Evolutionary conservation across 2,888 invertebrate genomes (phyloP).

Genomic region (Platerodrilus igneus): DNA sequence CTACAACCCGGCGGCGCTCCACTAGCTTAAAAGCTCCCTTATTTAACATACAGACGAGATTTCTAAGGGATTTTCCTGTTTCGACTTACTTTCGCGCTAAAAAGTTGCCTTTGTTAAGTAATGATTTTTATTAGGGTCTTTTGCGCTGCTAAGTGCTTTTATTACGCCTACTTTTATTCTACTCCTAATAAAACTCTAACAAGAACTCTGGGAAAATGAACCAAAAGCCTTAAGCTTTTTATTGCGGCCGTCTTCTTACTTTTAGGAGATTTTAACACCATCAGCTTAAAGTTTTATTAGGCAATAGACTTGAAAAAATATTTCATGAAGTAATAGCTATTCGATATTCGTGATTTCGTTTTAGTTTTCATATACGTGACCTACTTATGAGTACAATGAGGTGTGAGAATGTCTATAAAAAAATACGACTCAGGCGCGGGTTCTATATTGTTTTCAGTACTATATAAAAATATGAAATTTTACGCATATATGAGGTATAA

Average conservation of each 20-base stretch:
- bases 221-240: conserved; percentile 1
- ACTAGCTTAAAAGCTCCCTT: too few relatives aligned
- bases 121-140: conserved; percentile 13
- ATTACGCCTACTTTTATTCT: conserved; percentile 14
- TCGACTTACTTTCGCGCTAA: too few relatives aligned
- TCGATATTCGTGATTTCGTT: too few relatives aligned
- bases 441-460: not conserved
- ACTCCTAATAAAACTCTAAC: conserved; percentile 14
- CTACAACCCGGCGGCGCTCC: too few relatives aligned
- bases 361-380: too few relatives aligned
- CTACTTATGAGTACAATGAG: too few relatives aligned
- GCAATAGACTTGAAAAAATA: too few relatives aligned
- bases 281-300: too few relatives aligned
- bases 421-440: not conserved
- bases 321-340: too few relatives aligned
- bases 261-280: conserved; percentile 1
- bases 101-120: too few relatives aligned
- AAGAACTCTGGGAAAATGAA: conserved; percentile 9
- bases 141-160: conserved; percentile 13
- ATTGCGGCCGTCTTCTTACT: conserved; percentile 1
- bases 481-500: conserved; percentile 20
- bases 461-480: conserved; percentile 23
- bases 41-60: too few relatives aligned
- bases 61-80: too few relatives aligned
- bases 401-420: conserved; percentile 8